Percentiles rank a stretch among this genome's conserved stretches.
These are phyloP conservation scores for Macrobrachium nipponense DNA, from an alignment of 1,140 invertebrate genomes.

Conservation along the genomic window DNA sequence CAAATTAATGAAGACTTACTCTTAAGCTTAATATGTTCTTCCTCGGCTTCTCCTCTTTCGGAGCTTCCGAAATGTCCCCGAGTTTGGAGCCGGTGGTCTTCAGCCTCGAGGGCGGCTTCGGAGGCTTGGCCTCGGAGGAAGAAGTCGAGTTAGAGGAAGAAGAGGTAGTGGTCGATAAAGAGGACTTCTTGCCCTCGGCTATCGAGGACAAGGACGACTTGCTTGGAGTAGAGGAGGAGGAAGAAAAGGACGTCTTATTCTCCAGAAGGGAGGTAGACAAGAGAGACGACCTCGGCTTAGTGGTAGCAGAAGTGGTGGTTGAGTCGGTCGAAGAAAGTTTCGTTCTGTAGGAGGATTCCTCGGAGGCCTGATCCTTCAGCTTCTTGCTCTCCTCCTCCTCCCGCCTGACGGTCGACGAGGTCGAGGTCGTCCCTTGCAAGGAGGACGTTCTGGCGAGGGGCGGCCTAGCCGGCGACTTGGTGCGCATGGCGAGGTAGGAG, in stretches of 20 bases:
- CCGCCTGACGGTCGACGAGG: conserved; percentile 40
- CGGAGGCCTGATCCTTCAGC: conserved; percentile 4
- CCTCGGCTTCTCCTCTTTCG: conserved; percentile 40
- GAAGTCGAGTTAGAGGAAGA: background rate
- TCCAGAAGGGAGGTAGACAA: background rate
- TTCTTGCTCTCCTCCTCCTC: conserved; percentile 30
- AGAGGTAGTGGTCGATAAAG: background rate
- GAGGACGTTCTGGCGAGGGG: conserved; percentile 42
- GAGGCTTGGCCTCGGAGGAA: conserved; percentile 37
- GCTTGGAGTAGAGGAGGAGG: conserved; percentile 19
- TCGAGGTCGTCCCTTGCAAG: conserved; percentile 50
- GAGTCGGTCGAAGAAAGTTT: conserved; percentile 42
- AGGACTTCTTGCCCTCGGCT: conserved; percentile 8
- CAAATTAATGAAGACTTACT: conserved; percentile 8
- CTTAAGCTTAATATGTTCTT: conserved; percentile 52
- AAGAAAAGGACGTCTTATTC: conserved; percentile 1
- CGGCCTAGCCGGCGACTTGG: conserved; percentile 60
- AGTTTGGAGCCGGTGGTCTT: conserved; percentile 33
- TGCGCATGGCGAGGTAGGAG: conserved; percentile 62
- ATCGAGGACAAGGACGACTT: background rate
- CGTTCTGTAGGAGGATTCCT: conserved; percentile 28
- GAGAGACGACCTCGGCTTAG: conserved; percentile 14
- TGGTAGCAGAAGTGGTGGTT: conserved; percentile 21
- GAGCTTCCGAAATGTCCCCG: conserved; percentile 32
- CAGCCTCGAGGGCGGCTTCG: conserved; percentile 47